Percentiles rank a stretch among this genome's conserved stretches.
Conservation (phyloP, 2,888 invertebrate species). For the Ophraella communa region DNA sequence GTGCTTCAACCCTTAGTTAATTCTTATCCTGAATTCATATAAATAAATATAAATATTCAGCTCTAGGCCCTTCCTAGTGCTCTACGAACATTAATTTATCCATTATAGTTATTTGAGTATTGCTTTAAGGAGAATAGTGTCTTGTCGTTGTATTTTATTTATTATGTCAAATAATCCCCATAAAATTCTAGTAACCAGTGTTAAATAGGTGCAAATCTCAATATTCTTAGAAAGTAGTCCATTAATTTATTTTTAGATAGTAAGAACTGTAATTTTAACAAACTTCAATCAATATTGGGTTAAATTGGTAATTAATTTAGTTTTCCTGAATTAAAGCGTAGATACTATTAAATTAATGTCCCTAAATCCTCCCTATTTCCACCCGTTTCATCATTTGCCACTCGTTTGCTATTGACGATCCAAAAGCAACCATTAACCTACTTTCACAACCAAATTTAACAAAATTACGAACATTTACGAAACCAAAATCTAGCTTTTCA, state of each 20-base stretch:
- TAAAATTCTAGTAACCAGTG: too few species aligned
- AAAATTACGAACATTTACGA: slow-evolving; percentile 24
- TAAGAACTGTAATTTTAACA: neutral
- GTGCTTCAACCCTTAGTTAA: too few species aligned
- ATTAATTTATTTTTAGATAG: neutral
- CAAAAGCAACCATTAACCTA: slow-evolving; percentile 33
- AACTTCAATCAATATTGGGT: neutral
- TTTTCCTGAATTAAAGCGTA: neutral
- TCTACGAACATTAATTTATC: too few species aligned
- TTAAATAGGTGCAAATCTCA: too few species aligned
- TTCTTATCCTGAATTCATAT: too few species aligned
- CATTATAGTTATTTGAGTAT: too few species aligned
- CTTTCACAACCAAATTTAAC: slow-evolving; percentile 28
- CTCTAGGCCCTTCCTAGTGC: too few species aligned
- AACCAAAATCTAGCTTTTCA: neutral
- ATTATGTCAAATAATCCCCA: too few species aligned
- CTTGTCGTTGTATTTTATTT: too few species aligned
- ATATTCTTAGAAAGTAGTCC: neutral
- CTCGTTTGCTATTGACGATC: slow-evolving; percentile 1
- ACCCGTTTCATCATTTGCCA: neutral
- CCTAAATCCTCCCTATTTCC: neutral
- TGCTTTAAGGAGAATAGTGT: too few species aligned
- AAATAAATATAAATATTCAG: too few species aligned
- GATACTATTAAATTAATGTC: neutral
- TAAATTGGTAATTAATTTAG: neutral